Conservation (phyloP, 2,888 invertebrate species). For the Tetheella fluctuosa region DNA sequence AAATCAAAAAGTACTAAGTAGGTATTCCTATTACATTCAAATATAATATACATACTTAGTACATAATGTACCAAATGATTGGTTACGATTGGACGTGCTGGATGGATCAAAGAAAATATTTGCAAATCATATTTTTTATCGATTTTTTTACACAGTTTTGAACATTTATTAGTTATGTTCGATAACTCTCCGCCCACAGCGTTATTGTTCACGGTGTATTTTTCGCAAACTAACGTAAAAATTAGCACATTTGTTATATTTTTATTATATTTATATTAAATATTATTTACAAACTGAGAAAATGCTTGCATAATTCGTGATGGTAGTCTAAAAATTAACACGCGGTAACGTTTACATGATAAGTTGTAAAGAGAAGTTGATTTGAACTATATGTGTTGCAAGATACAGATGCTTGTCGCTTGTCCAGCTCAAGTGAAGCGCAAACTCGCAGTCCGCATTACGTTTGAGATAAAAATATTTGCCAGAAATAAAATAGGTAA, state of each 20-base stretch:
- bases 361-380: not conserved
- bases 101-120: not conserved
- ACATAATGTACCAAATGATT: too few species aligned
- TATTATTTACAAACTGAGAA: not conserved
- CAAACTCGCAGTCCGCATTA: not conserved
- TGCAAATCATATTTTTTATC: not conserved
- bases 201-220: not conserved
- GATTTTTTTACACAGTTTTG: too few species aligned
- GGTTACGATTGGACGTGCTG: not conserved
- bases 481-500: not conserved
- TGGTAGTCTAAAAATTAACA: not conserved
- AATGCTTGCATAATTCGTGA: not conserved
- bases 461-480: not conserved
- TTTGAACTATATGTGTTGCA: not conserved
- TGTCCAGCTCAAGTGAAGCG: not conserved
- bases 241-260: not conserved
- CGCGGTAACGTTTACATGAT: not conserved
- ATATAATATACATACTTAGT: too few species aligned
- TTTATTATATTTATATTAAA: not conserved
- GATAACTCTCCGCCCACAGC: not conserved
- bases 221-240: not conserved
- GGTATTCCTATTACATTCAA: not conserved
- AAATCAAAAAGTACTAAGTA: too few species aligned
- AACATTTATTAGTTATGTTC: not conserved
- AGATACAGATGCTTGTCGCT: not conserved